Conservation (phyloP, 2,888 invertebrate genomes). For the Tenthredo scrophulariae region DNA sequence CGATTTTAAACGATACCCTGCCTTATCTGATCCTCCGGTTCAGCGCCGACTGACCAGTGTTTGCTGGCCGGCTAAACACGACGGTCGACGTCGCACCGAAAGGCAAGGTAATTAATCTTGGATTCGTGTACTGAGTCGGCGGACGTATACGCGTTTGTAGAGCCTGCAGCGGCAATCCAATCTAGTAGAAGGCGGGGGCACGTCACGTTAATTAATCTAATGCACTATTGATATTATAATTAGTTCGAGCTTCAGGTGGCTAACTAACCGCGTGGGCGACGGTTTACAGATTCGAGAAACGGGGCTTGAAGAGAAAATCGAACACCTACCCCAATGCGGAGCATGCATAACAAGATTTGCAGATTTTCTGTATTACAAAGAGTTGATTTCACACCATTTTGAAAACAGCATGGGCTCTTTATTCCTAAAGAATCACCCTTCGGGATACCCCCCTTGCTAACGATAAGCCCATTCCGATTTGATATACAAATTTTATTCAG, state of each 20-base stretch:
- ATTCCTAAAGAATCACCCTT: not conserved
- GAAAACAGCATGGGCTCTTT: not conserved
- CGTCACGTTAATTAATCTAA: slow-evolving; percentile 69
- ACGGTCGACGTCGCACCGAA: slow-evolving; percentile 54
- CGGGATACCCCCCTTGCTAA: not conserved
- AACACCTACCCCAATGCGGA: not conserved
- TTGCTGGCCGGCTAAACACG: slow-evolving; percentile 27
- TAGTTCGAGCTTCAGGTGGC: slow-evolving; percentile 57
- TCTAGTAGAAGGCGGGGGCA: slow-evolving; percentile 55
- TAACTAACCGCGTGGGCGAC: slow-evolving; percentile 32
- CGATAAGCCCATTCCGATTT: not conserved
- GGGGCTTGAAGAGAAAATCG: not conserved
- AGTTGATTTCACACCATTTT: not conserved
- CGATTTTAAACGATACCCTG: slow-evolving; percentile 2
- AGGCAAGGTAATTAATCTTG: slow-evolving; percentile 65
- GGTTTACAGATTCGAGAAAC: not conserved
- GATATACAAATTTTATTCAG: not conserved
- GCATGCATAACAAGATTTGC: not conserved
- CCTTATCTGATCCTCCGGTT: slow-evolving; percentile 46
- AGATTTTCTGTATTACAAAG: not conserved
- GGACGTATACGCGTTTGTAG: slow-evolving; percentile 35
- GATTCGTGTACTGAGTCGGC: slow-evolving; percentile 44
- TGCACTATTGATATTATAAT: slow-evolving; percentile 69
- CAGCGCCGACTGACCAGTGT: slow-evolving; percentile 48
- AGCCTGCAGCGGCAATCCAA: slow-evolving; percentile 34